phyloP scores from a whole-genome alignment of 2,797 vertebrate species.

The Strix occidentalis region DNA sequence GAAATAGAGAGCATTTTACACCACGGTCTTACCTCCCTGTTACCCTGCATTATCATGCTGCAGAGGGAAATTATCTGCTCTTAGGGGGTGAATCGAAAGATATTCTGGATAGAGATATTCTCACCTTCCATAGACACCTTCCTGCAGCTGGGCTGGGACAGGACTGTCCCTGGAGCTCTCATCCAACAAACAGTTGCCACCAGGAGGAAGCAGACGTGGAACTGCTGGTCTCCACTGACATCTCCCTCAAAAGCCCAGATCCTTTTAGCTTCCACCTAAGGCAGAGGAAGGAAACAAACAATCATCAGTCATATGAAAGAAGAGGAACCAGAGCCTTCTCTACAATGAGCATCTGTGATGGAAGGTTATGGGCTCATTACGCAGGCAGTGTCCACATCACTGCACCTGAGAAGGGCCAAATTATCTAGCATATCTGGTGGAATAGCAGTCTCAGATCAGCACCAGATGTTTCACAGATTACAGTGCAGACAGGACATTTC shows the following conservation, averaged over 20 bases:
- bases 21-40: not conserved
- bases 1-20: not conserved
- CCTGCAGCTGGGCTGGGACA: not conserved
- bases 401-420: not conserved
- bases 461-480: not conserved
- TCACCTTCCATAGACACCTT: not conserved
- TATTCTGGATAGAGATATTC: not conserved
- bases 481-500: not conserved
- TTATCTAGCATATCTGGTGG: not conserved
- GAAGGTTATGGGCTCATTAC: not conserved
- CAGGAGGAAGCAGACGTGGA: not conserved
- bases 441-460: not conserved
- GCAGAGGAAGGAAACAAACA: not conserved
- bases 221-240: not conserved
- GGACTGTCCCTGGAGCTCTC: not conserved
- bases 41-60: not conserved
- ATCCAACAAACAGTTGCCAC: not conserved
- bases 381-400: rapidly evolving
- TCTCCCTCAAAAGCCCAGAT: not conserved
- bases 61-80: not conserved
- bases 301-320: not conserved
- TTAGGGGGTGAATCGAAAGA: not conserved
- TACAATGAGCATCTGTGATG: not conserved
- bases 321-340: not conserved
- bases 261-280: not conserved